A percentile compares a stretch with the other conserved stretches of the same genome.
Conservation (phyloP, 2,113 vertebrate species). For the Sigmodon hispidus region DNA sequence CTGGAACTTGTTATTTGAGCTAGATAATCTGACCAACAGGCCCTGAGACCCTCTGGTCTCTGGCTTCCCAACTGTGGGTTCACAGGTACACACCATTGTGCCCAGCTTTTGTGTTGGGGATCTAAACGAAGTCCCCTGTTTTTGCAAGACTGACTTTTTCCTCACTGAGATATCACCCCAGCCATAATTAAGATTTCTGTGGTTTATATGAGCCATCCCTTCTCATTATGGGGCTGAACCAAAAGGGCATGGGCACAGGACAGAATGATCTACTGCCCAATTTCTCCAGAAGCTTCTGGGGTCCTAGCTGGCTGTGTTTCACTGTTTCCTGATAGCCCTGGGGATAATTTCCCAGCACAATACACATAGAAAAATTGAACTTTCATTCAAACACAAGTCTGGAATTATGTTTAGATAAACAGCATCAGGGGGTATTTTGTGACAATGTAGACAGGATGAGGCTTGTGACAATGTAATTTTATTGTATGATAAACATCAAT, state of each 20-base stretch:
- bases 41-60: neutral
- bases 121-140: neutral
- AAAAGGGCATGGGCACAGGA: neutral
- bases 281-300: constrained; percentile 35
- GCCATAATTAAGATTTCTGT: neutral
- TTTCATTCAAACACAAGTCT: constrained; percentile 66
- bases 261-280: constrained; percentile 13
- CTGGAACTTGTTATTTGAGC: neutral
- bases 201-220: neutral
- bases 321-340: constrained; percentile 32
- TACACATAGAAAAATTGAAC: constrained; percentile 69
- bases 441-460: constrained; percentile 77
- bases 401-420: constrained; percentile 75
- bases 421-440: constrained; percentile 74
- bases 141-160: neutral
- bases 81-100: neutral
- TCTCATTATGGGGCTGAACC: neutral
- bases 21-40: neutral
- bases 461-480: constrained; percentile 81
- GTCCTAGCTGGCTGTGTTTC: constrained; percentile 44
- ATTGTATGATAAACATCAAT: constrained; percentile 86
- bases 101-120: neutral
- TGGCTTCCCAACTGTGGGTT: no score
- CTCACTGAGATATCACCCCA: neutral
- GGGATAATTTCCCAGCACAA: constrained; percentile 70